Base-by-base conservation (phyloP, 2,888 invertebrate species). In the Vannuccia rotundouncinata region DNA sequence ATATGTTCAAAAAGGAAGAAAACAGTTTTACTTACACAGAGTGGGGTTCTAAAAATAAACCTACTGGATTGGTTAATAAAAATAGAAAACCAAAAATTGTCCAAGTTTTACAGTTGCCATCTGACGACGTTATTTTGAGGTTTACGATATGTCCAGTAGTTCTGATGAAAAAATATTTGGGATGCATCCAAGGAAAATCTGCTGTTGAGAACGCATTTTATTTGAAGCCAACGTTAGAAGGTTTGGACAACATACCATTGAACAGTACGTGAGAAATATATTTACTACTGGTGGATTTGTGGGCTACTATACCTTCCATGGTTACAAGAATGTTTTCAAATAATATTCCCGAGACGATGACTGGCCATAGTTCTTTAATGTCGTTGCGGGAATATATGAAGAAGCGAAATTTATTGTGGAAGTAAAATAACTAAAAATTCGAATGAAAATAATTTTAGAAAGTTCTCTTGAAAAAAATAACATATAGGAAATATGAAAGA, bases 341-440 rank as follows among this genome's bases (percentile, higher is more conserved):
- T n/a, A 25, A 13, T 10, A 73, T 22, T 30, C 28, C 17, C 10
- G 22, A 80, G 29, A 10, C 29, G 29, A 27, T 82, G 81, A 82
- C 60, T 17, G n/a, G 30, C 59, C n/a, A 13, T 17, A 27, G n/a
- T 22, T 81, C 29, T 22, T 79, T 28, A 82, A 66, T 17, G 74
- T 75, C n/a, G 5, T 78, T n/a, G 17, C 25, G 28, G 0, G 45
- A 45, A 45, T 31, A n/a, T 59, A 80, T 78, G n/a, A n/a, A n/a
- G n/a, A n/a, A n/a, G n/a, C n/a, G n/a, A n/a, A n/a, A n/a, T n/a
- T n/a, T n/a, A n/a, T n/a, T n/a, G n/a, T n/a, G n/a, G n/a, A n/a
- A n/a, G n/a, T n/a, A n/a, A n/a, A n/a, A n/a, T n/a, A n/a, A n/a
- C n/a, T n/a, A n/a, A n/a, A n/a, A n/a, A n/a, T n/a, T n/a, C n/a